Evolutionary conservation across 1,140 invertebrate species (phyloP).

Genomic region (Aporrectodea caliginosa): DNA sequence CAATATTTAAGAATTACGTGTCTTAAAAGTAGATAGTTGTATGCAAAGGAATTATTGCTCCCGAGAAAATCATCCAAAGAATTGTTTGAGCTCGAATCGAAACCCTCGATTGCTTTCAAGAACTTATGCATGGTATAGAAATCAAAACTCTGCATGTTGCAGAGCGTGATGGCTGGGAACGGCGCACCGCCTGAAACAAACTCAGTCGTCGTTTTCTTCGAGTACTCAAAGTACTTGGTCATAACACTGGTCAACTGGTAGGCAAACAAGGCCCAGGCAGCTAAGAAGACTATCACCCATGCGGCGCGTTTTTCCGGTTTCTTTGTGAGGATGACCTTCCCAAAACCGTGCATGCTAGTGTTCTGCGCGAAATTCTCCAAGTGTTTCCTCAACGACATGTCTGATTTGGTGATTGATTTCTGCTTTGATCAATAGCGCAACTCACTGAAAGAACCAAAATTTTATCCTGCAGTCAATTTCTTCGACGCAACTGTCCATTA

Average conservation of each 20-base stretch:
- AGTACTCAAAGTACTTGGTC: not conserved
- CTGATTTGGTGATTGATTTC: no score
- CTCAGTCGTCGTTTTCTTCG: not conserved
- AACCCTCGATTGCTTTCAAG: not conserved
- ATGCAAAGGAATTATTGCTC: not conserved
- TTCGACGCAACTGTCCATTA: no score
- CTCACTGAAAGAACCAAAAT: no score
- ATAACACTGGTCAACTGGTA: not conserved
- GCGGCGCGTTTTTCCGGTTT: not conserved
- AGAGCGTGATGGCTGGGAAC: not conserved
- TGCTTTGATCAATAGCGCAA: no score
- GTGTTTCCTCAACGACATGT: slow-evolving; percentile 1
- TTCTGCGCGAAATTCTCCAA: not conserved
- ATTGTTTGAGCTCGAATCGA: not conserved
- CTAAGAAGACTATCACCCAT: not conserved
- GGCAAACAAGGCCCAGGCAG: not conserved
- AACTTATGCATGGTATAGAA: not conserved
- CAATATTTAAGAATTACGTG: no score
- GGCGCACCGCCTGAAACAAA: not conserved
- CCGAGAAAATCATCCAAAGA: not conserved
- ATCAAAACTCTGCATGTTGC: not conserved
- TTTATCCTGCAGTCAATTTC: no score
- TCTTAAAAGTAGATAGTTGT: not conserved
- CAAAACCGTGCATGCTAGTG: not conserved
- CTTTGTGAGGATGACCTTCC: not conserved